phyloP scores from a whole-genome alignment of 2,113 vertebrate genomes.

The Pseudorhombus dupliciocellatus region DNA sequence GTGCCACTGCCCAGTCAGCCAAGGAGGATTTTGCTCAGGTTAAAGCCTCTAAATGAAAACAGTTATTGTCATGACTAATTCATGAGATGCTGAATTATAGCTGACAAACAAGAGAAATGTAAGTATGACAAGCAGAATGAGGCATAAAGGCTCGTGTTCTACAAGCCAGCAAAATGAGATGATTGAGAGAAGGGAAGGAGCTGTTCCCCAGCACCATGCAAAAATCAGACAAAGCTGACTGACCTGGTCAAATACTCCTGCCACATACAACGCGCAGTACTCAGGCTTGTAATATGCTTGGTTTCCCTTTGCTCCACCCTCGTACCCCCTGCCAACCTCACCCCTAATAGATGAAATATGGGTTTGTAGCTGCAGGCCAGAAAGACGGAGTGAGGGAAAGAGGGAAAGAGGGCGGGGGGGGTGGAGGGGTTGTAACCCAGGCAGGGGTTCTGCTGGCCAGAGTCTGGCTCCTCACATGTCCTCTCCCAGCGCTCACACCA shows the following conservation, averaged over 20 bases:
- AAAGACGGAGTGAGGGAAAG: constrained; percentile 46
- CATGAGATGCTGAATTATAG: constrained; percentile 60
- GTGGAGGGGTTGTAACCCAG: constrained; percentile 50
- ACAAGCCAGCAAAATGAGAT: constrained; percentile 25
- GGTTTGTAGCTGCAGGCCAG: constrained; percentile 71
- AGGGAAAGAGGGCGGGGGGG: background rate
- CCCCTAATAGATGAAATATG: constrained; percentile 53
- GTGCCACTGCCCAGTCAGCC: constrained; percentile 45
- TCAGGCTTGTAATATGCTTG: constrained; percentile 53
- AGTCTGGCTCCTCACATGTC: constrained; percentile 53
- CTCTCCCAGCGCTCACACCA: constrained; percentile 60
- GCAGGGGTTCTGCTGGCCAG: constrained; percentile 67
- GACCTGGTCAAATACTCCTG: constrained; percentile 52
- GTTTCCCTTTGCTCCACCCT: constrained; percentile 28
- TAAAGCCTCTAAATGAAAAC: constrained; percentile 60
- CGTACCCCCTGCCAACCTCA: background rate
- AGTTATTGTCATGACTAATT: constrained; percentile 65
- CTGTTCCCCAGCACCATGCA: background rate
- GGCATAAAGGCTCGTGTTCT: constrained; percentile 14
- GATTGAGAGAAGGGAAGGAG: constrained; percentile 25
- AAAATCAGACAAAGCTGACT: constrained; percentile 33
- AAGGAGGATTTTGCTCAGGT: constrained; percentile 55
- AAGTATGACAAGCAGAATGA: constrained; percentile 54
- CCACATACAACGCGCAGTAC: constrained; percentile 23
- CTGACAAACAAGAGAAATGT: constrained; percentile 57